Percentiles rank a stretch among this genome's conserved stretches.
Conservation (phyloP, 2,888 invertebrate species). For the Epinotia bilunana region DNA sequence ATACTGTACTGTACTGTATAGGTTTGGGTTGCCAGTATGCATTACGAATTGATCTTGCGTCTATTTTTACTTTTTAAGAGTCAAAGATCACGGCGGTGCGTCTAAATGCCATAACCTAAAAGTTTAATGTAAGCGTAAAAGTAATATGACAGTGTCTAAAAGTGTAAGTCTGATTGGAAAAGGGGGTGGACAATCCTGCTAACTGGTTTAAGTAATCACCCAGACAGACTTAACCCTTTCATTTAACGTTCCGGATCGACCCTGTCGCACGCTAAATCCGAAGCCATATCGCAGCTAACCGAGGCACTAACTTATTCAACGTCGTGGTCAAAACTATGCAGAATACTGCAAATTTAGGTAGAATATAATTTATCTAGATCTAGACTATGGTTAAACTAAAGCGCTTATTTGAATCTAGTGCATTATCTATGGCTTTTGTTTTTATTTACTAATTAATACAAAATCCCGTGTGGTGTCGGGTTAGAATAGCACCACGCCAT, state of each 20-base stretch:
- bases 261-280: conserved; percentile 21
- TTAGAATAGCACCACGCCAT: no score
- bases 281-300: conserved; percentile 29
- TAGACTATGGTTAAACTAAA: background rate
- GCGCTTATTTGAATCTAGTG: background rate
- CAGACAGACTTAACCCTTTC: conserved; percentile 35
- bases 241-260: conserved; percentile 29
- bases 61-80: conserved; percentile 22
- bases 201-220: conserved; percentile 21
- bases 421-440: background rate
- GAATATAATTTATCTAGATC: background rate
- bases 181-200: background rate
- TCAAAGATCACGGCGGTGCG: background rate
- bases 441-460: no score
- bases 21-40: conserved; percentile 9
- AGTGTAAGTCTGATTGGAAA: background rate
- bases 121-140: background rate
- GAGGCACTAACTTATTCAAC: conserved; percentile 15
- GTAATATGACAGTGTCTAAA: background rate
- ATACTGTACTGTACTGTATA: conserved; percentile 16
- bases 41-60: conserved; percentile 18
- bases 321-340: conserved; percentile 13
- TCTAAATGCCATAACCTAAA: background rate
- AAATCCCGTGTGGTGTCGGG: no score
- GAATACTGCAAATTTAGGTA: background rate